Conservation (phyloP, 2,113 vertebrate genomes). For the Odocoileus virginianus region DNA sequence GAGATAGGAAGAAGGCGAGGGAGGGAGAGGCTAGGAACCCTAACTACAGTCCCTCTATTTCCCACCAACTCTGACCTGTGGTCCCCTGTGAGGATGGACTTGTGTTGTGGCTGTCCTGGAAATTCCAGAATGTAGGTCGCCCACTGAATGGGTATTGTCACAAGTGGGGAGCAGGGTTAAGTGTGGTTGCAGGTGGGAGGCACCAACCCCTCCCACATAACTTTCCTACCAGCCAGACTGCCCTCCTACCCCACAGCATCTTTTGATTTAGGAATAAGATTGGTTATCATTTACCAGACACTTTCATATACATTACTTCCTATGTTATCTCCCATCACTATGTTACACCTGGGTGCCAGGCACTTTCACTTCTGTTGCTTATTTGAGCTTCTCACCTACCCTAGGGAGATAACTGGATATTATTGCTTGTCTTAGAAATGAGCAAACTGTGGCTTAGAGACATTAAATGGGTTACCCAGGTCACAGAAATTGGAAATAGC, state of each 20-base stretch:
- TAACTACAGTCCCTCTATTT: background rate
- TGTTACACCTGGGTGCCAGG: background rate
- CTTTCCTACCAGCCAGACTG: conserved; percentile 34
- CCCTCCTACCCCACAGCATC: background rate
- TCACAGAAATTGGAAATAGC: background rate
- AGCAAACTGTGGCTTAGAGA: background rate
- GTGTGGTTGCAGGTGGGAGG: conserved; percentile 47
- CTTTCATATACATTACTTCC: background rate
- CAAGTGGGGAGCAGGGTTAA: background rate
- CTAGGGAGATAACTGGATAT: background rate
- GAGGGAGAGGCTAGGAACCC: background rate
- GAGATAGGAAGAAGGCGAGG: background rate
- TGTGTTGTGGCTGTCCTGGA: conserved; percentile 42
- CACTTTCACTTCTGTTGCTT: background rate
- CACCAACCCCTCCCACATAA: background rate
- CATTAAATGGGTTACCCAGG: background rate
- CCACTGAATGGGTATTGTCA: background rate
- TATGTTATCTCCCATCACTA: background rate
- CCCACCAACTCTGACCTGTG: background rate
- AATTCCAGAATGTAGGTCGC: conserved; percentile 59
- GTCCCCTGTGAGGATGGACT: background rate
- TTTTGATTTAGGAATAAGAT: conserved; percentile 43
- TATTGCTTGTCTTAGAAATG: conserved; percentile 13
- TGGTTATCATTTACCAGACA: conserved; percentile 13
- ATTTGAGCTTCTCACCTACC: background rate